A percentile compares a stretch with the other conserved stretches of the same genome.
Evolutionary conservation across 2,888 invertebrate species (phyloP).

Genomic region (Malacosoma neustria): DNA sequence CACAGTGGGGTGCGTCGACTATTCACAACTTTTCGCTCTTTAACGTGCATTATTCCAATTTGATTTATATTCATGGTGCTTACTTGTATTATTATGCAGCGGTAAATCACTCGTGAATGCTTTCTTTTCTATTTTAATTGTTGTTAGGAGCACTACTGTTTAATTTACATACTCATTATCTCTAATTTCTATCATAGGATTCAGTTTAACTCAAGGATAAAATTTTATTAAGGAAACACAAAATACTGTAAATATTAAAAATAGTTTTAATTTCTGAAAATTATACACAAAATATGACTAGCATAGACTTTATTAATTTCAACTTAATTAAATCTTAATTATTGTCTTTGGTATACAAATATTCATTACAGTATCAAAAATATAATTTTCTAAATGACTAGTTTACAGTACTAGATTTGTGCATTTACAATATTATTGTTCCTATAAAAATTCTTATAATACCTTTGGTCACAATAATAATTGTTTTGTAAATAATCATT

Average conservation of each 20-base stretch:
- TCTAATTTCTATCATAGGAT: too few relatives aligned
- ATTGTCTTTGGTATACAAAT: slow-evolving; percentile 40
- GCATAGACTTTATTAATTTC: slow-evolving; percentile 41
- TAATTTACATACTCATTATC: background rate
- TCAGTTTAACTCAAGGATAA: too few relatives aligned
- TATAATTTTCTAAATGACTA: slow-evolving; percentile 21
- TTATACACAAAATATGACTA: slow-evolving; percentile 52
- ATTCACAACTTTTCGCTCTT: slow-evolving; percentile 73
- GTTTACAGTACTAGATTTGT: slow-evolving; percentile 37
- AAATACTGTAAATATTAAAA: slow-evolving; percentile 28
- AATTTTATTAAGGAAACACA: slow-evolving; percentile 5
- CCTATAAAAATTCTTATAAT: slow-evolving; percentile 53
- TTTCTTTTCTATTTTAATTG: slow-evolving; percentile 34
- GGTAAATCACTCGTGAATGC: slow-evolving; percentile 58
- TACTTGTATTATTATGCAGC: slow-evolving; percentile 58
- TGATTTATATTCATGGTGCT: slow-evolving; percentile 72
- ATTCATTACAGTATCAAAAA: slow-evolving; percentile 4
- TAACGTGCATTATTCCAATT: slow-evolving; percentile 66
- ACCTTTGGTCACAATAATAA: slow-evolving; percentile 55
- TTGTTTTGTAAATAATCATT: slow-evolving; percentile 40
- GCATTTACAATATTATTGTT: slow-evolving; percentile 48
- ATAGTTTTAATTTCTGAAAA: slow-evolving; percentile 26
- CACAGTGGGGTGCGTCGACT: slow-evolving; percentile 55
- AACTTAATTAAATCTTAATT: slow-evolving; percentile 26
- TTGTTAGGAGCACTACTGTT: slow-evolving; percentile 10